phyloP scores from a whole-genome alignment of 64 coral and sea anemone genomes.

The Pocillopora verrucosa region DNA sequence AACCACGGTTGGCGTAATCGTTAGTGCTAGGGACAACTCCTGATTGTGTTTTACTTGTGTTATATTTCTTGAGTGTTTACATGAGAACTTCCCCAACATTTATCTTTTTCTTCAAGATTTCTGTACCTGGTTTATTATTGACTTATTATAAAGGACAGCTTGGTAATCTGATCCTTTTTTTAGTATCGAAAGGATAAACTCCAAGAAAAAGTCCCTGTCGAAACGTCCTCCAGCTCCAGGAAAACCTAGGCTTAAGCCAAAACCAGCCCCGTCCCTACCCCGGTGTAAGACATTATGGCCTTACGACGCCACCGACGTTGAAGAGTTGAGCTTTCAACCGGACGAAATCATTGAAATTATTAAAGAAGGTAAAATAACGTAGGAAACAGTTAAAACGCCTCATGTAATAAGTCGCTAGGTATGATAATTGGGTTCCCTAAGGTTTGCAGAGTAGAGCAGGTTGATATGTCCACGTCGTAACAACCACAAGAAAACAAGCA shows the following conservation, averaged over 20 bases:
- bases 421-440: neutral
- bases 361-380: conserved; percentile 80
- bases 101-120: too few relatives aligned
- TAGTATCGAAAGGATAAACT: conserved; percentile 67
- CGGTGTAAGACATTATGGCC: conserved; percentile 86
- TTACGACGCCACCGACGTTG: conserved; percentile 91
- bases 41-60: too few relatives aligned
- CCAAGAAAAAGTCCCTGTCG: conserved; percentile 36
- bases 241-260: conserved; percentile 80
- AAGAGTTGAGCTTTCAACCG: conserved; percentile 89
- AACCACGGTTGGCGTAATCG: too few relatives aligned
- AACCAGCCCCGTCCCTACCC: conserved; percentile 74
- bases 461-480: too few relatives aligned
- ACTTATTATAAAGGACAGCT: too few relatives aligned
- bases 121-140: too few relatives aligned
- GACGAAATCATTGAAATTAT: conserved; percentile 89
- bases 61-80: too few relatives aligned
- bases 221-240: conserved; percentile 72
- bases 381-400: neutral
- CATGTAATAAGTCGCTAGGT: neutral
- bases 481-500: too few relatives aligned
- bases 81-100: too few relatives aligned
- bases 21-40: too few relatives aligned
- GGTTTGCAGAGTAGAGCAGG: neutral
- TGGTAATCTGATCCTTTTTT: neutral